Evolutionary conservation across 2,888 invertebrate species (phyloP), one percentile per base, ranked within the genome.

Genomic region (Drosophila kokeensis): DNA sequence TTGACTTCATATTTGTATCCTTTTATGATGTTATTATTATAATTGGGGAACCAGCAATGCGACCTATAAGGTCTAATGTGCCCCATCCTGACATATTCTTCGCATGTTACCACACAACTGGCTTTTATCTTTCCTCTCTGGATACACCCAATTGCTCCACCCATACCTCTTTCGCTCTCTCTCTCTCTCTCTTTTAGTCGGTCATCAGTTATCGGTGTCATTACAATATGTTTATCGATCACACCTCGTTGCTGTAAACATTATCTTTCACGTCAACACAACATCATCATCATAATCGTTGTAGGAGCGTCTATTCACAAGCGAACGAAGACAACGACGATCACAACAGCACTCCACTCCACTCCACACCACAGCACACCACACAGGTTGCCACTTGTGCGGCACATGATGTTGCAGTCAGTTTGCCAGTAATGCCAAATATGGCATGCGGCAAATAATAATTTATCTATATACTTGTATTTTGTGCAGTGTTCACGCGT

Each of bases 401-500:
- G 67, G 61, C 73, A 71, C 59, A 69, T 34, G 59, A 21, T 15
- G 21, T 60, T 42, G 66, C 49, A 40, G 70, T 55, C 58, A 49
- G 73, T 73, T 57, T 67, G 76, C 62, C 61, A 53, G 73, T 62
- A 42, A 24, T 52, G 53, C 77, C 77, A 58, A 66, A 74, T 69
- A 74, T 60, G 77, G 77, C 60, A 45, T 27, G 29, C 53, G n/a
- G 53, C 53, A 68, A 65, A 67, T 73, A 34, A 58, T 73, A 68
- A 61, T 50, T 75, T 49, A 49, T 57, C 21, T 52, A 38, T n/a
- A 13, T 55, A 38, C 32, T n/a, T 11, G 42, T 64, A 52, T 73
- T 57, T 62, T 64, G 62, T 50, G 63, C 79, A 48, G 48, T 48
- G 77, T 75, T 79, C 70, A 80, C 78, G 78, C 81, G 81, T 79